phyloP scores from a whole-genome alignment of 2,113 vertebrate genomes.

The Scartelaos histophorus region DNA sequence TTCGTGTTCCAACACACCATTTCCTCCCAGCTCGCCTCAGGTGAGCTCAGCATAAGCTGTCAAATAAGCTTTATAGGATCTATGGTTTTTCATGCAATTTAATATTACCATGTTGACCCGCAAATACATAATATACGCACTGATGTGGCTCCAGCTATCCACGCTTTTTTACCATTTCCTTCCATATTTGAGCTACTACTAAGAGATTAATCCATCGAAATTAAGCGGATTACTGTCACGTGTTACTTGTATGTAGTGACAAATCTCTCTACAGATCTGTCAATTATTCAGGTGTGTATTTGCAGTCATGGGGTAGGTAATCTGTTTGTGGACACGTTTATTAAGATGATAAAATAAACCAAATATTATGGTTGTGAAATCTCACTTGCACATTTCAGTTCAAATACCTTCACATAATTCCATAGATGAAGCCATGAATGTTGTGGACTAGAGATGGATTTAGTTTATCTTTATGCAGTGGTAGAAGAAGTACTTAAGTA shows the following conservation, averaged over 20 bases:
- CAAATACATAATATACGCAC: slow-evolving; percentile 10
- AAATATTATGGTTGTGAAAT: not conserved
- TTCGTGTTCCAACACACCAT: slow-evolving; percentile 52
- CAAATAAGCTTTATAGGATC: slow-evolving; percentile 43
- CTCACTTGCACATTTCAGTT: no score
- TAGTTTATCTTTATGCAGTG: no score
- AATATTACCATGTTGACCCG: slow-evolving; percentile 37
- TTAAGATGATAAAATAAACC: not conserved
- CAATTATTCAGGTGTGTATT: slow-evolving; percentile 57
- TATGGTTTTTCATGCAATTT: slow-evolving; percentile 17
- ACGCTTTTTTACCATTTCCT: slow-evolving; percentile 54
- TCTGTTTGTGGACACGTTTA: not conserved
- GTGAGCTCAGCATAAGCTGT: slow-evolving; percentile 62
- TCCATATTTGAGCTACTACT: slow-evolving; percentile 40
- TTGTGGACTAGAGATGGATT: no score
- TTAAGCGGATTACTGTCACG: slow-evolving; percentile 68
- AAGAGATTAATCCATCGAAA: slow-evolving; percentile 61
- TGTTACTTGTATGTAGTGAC: slow-evolving; percentile 36
- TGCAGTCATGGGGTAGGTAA: not conserved
- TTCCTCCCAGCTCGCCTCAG: slow-evolving; percentile 55
- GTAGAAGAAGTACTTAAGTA: no score
- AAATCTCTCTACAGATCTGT: slow-evolving; percentile 45
- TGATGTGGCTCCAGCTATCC: slow-evolving; percentile 22
- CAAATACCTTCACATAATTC: not conserved
- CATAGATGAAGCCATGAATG: no score